Conservation (phyloP, 2,113 vertebrate genomes). For the Microtus pennsylvanicus region DNA sequence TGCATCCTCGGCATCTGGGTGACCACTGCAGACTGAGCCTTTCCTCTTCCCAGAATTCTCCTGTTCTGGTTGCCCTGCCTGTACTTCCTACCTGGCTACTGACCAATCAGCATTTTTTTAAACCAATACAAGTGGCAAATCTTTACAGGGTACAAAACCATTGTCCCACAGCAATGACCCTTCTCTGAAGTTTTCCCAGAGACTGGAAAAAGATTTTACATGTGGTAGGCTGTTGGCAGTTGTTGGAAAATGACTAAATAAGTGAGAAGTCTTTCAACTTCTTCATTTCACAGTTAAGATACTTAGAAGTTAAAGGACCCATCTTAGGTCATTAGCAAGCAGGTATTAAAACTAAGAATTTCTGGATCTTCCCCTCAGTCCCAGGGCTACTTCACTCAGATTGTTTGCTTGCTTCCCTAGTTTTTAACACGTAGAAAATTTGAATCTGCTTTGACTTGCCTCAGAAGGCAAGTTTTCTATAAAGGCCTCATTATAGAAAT, state of each 20-base stretch:
- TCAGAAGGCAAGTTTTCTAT: neutral
- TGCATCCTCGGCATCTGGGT: too few species aligned
- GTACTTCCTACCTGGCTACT: too few species aligned
- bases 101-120: too few species aligned
- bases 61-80: too few species aligned
- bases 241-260: neutral
- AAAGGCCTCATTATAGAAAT: neutral
- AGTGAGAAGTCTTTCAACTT: slow-evolving; percentile 8
- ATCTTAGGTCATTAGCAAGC: neutral
- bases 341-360: neutral
- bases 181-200: neutral
- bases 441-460: neutral
- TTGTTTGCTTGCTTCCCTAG: neutral
- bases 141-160: too few species aligned
- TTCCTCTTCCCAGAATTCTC: too few species aligned
- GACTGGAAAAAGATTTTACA: neutral
- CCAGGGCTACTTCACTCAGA: neutral
- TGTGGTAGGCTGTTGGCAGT: neutral
- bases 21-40: too few species aligned
- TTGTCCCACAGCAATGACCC: neutral
- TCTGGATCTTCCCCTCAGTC: neutral
- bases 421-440: slow-evolving; percentile 9
- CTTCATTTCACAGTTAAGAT: slow-evolving; percentile 16
- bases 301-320: neutral
- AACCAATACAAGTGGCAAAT: too few species aligned